Conservation (phyloP, 2,888 invertebrate species). For the Lepidonotus clava region DNA sequence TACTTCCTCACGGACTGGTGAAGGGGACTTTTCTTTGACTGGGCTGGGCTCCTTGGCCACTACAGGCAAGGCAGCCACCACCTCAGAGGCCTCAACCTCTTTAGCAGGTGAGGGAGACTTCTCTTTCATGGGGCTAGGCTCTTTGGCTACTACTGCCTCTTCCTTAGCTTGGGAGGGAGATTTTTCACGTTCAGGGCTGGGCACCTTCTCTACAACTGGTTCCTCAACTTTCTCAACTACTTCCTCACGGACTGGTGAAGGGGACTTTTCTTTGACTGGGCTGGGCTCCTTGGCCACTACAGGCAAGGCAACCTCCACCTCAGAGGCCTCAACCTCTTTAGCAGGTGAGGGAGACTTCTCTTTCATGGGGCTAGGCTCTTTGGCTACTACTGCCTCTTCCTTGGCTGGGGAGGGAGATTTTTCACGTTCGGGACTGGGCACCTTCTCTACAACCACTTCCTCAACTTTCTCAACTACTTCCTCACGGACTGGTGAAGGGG, state of each 20-base stretch:
- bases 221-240: background rate
- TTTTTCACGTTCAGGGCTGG: background rate
- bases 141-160: background rate
- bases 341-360: constrained; percentile 1
- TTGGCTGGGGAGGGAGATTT: constrained; percentile 29
- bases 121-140: constrained; percentile 14
- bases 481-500: background rate
- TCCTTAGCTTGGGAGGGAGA: background rate
- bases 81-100: constrained; percentile 21
- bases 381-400: background rate
- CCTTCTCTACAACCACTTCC: background rate
- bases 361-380: background rate
- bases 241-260: background rate
- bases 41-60: constrained; percentile 16
- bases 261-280: constrained; percentile 32
- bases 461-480: background rate
- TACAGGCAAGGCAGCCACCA: constrained; percentile 24
- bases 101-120: background rate
- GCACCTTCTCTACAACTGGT: constrained; percentile 16
- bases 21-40: constrained; percentile 8
- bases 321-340: background rate
- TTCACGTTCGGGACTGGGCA: background rate
- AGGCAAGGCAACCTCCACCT: background rate
- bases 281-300: constrained; percentile 8
- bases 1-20: background rate